phyloP scores from a whole-genome alignment of 2,888 invertebrate species.

The Trissonchulus latispiculum region DNA sequence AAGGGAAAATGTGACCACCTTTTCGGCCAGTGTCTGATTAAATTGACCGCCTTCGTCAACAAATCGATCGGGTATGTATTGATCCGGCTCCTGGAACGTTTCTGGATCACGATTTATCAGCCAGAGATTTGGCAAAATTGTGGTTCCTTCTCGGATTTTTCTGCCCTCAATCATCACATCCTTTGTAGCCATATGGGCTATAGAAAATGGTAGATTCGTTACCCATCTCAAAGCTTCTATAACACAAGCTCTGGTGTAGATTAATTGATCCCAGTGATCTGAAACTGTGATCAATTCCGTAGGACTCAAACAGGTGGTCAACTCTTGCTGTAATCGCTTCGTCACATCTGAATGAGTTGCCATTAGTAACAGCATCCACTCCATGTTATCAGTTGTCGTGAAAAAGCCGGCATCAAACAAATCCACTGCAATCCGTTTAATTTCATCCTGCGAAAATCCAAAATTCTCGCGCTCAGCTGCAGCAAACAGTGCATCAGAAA shows the following conservation, averaged over 20 bases:
- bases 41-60: background rate
- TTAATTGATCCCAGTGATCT: background rate
- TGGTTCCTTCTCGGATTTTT: background rate
- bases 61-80: background rate
- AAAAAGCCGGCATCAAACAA: background rate
- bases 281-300: background rate
- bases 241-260: background rate
- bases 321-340: background rate
- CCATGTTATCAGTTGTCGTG: background rate
- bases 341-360: background rate
- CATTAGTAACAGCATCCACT: background rate
- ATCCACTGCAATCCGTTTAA: background rate
- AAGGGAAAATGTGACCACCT: background rate
- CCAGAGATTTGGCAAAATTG: background rate
- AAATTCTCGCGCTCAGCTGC: background rate
- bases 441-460: background rate
- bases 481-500: background rate
- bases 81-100: background rate
- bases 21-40: background rate
- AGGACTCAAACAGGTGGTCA: background rate
- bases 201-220: background rate
- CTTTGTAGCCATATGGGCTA: background rate
- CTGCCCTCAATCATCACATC: background rate
- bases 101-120: background rate
- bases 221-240: background rate